These are phyloP conservation scores for Plodia interpunctella DNA, from an alignment of 1,140 invertebrate species.

Conservation along the genomic window DNA sequence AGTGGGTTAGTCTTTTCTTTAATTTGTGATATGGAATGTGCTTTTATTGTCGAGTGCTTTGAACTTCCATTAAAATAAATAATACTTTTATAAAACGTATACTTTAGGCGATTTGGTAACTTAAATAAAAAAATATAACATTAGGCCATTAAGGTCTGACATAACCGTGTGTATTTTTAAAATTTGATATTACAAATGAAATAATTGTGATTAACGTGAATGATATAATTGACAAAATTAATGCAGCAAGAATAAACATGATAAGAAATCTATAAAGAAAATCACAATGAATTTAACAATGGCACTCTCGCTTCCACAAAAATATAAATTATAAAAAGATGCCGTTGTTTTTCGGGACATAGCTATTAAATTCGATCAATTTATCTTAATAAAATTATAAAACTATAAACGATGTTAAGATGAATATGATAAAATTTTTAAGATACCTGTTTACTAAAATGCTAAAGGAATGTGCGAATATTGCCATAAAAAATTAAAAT, in stretches of 20 bases:
- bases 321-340: not conserved
- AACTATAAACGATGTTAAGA: too few relatives aligned
- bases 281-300: constrained; percentile 14
- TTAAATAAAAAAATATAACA: not conserved
- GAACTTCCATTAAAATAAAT: constrained; percentile 14
- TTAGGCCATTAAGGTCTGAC: constrained; percentile 20
- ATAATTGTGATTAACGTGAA: not conserved
- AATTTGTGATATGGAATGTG: not conserved
- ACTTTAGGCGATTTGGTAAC: not conserved
- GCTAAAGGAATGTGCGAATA: too few relatives aligned
- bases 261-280: not conserved
- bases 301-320: constrained; percentile 21
- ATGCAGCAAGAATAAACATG: too few relatives aligned
- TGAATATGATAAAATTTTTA: not conserved
- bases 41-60: constrained; percentile 22
- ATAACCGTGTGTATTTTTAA: not conserved
- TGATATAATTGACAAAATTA: too few relatives aligned
- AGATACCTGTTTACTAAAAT: not conserved
- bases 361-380: too few relatives aligned
- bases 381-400: too few relatives aligned
- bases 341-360: too few relatives aligned
- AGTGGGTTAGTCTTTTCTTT: constrained; percentile 6
- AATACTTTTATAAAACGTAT: constrained; percentile 11
- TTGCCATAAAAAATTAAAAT: too few relatives aligned
- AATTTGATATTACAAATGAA: not conserved